phyloP scores from a whole-genome alignment of 2,888 invertebrate genomes.

The Galerucella nymphaeae region DNA sequence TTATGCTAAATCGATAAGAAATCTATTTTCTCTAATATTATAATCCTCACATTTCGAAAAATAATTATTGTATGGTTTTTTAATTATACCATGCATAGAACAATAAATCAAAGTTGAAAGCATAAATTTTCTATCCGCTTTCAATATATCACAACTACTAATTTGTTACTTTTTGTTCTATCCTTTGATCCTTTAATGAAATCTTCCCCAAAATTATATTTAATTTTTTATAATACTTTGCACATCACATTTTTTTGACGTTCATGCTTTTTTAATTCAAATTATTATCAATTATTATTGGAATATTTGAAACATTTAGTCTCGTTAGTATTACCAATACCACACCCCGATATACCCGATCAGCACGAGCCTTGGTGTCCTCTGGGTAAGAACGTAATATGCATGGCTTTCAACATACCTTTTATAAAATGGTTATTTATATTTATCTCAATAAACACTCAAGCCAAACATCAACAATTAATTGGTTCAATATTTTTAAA shows the following conservation, averaged over 20 bases:
- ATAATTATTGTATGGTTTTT: background rate
- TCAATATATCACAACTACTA: conserved; percentile 37
- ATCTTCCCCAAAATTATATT: conserved; percentile 18
- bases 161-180: conserved; percentile 27
- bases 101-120: background rate
- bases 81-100: background rate
- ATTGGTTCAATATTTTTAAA: background rate
- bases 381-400: conserved; percentile 73
- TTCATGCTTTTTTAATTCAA: conserved; percentile 1
- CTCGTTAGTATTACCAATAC: conserved; percentile 83
- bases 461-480: background rate
- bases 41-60: too few species aligned
- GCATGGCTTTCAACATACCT: conserved; percentile 43
- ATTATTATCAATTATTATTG: conserved; percentile 10
- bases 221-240: conserved; percentile 33
- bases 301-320: conserved; percentile 61
- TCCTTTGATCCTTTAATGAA: conserved; percentile 16
- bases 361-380: conserved; percentile 93
- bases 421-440: conserved; percentile 1
- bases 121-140: conserved; percentile 20
- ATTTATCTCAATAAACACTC: conserved; percentile 17
- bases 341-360: conserved; percentile 87
- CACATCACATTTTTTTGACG: conserved; percentile 20
- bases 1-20: background rate
- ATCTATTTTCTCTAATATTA: too few species aligned